Conservation (phyloP, 2,113 vertebrate genomes). For the Alligator mississippiensis region DNA sequence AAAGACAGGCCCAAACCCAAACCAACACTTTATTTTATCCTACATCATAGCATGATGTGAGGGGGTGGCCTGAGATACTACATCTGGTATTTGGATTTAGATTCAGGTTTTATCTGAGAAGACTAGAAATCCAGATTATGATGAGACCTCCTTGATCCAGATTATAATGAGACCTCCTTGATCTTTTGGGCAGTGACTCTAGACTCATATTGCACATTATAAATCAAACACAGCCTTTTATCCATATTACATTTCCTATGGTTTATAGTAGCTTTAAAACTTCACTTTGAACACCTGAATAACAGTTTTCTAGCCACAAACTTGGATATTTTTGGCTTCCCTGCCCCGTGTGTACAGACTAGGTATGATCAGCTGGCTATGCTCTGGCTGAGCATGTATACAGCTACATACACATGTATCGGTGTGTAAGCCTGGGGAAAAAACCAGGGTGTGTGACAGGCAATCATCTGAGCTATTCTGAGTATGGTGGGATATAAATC, state of each 20-base stretch:
- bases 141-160: background rate
- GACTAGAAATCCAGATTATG: background rate
- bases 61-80: background rate
- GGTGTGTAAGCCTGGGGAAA: no score
- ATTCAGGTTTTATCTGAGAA: background rate
- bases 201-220: slow-evolving; percentile 5
- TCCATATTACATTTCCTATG: no score
- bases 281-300: no score
- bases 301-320: background rate
- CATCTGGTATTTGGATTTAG: background rate
- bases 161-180: background rate
- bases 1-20: background rate
- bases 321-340: no score
- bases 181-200: background rate
- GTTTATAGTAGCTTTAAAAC: no score
- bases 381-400: no score
- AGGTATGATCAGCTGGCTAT: no score
- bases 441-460: no score
- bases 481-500: no score
- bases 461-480: no score
- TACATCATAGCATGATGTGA: background rate
- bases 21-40: background rate
- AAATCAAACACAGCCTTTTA: background rate
- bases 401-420: no score
- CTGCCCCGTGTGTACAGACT: no score